These are phyloP conservation scores for Listrodromus nycthemerus DNA, from an alignment of 2,888 invertebrate species.

Conservation along the genomic window DNA sequence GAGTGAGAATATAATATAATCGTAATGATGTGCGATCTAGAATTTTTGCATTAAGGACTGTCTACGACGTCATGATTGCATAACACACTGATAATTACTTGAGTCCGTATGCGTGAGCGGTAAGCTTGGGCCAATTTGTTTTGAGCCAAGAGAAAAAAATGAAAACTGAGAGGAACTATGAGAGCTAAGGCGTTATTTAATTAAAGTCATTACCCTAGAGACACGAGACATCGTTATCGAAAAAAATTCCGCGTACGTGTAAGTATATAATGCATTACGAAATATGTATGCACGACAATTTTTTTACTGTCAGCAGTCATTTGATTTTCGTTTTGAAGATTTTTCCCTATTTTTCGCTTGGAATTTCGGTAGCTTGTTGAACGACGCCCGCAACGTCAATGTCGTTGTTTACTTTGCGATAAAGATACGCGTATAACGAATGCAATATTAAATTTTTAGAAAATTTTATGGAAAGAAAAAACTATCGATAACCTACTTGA, in stretches of 20 bases:
- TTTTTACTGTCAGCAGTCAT: constrained; percentile 43
- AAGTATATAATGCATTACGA: constrained; percentile 58
- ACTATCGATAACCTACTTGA: not conserved
- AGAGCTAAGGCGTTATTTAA: constrained; percentile 56
- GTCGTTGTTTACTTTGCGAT: not conserved
- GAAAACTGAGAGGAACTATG: constrained; percentile 43
- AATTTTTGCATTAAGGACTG: constrained; percentile 59
- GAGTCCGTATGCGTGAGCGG: constrained; percentile 47
- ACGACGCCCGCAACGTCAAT: not conserved
- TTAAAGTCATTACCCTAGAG: constrained; percentile 54
- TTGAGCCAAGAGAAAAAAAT: constrained; percentile 38
- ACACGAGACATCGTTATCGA: constrained; percentile 53
- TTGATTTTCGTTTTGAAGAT: constrained; percentile 9
- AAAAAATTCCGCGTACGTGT: constrained; percentile 55
- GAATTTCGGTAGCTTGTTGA: not conserved
- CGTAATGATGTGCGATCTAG: constrained; percentile 57
- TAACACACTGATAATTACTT: constrained; percentile 45
- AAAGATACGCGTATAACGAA: not conserved
- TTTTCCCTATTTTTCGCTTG: not conserved
- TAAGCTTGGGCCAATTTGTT: constrained; percentile 38
- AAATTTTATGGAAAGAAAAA: not conserved
- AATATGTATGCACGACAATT: constrained; percentile 53
- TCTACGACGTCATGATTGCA: constrained; percentile 50
- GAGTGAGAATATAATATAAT: constrained; percentile 47
- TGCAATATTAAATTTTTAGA: not conserved